These are phyloP conservation scores for Nestor notabilis DNA, from an alignment of 2,113 vertebrate genomes.

Conservation along the genomic window DNA sequence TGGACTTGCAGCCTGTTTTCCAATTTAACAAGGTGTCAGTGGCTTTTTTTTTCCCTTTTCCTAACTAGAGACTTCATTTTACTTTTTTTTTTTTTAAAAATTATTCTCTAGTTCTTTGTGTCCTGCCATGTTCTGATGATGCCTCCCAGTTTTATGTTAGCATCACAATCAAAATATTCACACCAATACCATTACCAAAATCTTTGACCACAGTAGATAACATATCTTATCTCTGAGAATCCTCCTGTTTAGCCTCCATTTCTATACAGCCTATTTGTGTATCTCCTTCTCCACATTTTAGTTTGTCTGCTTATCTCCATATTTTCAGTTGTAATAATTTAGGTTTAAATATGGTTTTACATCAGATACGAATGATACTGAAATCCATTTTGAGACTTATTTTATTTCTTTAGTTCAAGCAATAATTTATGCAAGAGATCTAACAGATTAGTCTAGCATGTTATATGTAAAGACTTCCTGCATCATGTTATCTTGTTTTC, in stretches of 20 bases:
- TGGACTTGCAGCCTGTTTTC: not conserved
- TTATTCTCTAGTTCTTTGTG: not conserved
- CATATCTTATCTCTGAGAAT: not conserved
- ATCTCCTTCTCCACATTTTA: not conserved
- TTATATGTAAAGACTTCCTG: not conserved
- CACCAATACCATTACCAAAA: not conserved
- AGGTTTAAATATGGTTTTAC: not conserved
- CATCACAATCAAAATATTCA: not conserved
- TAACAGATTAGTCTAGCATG: not conserved
- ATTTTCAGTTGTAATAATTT: not conserved
- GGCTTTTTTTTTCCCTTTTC: not conserved
- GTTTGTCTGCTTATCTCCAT: not conserved
- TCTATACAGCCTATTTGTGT: not conserved
- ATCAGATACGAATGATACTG: not conserved
- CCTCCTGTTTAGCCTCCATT: not conserved
- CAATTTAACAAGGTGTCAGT: not conserved
- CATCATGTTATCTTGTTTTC: not conserved
- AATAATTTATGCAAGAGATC: not conserved
- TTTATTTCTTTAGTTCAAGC: not conserved
- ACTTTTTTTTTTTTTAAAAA: not conserved
- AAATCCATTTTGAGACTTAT: not conserved
- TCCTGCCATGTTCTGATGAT: not conserved
- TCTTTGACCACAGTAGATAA: not conserved
- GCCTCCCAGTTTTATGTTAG: not conserved
- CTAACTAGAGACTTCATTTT: not conserved